phyloP scores from a whole-genome alignment of 2,113 vertebrate species.

The Apodemus sylvaticus region DNA sequence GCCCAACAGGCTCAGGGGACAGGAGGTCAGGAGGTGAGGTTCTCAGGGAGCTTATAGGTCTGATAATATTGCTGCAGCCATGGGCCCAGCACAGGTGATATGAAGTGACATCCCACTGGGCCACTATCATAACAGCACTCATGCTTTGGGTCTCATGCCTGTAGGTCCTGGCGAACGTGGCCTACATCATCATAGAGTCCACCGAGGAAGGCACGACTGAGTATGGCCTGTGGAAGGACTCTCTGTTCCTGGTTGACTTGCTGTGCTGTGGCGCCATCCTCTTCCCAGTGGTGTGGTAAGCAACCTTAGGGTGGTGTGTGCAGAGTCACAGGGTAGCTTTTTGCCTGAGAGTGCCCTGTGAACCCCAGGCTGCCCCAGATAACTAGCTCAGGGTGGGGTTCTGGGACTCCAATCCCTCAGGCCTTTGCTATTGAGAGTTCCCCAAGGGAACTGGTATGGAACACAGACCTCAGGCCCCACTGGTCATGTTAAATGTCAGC shows the following conservation, averaged over 20 bases:
- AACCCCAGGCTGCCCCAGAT: neutral
- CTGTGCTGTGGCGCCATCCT: slow-evolving; percentile 93
- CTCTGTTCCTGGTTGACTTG: slow-evolving; percentile 92
- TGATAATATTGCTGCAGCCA: neutral
- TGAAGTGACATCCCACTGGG: rapidly evolving
- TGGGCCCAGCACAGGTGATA: rapidly evolving
- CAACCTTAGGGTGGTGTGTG: neutral
- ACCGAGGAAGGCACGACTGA: slow-evolving; percentile 92
- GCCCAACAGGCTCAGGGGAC: neutral
- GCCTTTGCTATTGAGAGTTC: neutral
- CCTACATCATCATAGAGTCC: slow-evolving; percentile 93
- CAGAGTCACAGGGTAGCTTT: neutral
- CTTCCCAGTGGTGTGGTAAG: slow-evolving; percentile 93
- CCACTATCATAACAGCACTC: neutral
- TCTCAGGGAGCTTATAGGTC: too few species aligned
- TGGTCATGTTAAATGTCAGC: too few species aligned
- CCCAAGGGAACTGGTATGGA: neutral
- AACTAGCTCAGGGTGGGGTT: neutral
- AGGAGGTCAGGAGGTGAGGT: too few species aligned
- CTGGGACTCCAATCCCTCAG: neutral
- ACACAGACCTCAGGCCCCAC: too few species aligned
- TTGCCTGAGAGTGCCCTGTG: neutral
- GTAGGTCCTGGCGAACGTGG: slow-evolving; percentile 92
- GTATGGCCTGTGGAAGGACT: slow-evolving; percentile 92
- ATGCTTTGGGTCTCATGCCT: neutral